Evolutionary conservation across 2,888 invertebrate species (phyloP).

Genomic region (Serripes groenlandicus): DNA sequence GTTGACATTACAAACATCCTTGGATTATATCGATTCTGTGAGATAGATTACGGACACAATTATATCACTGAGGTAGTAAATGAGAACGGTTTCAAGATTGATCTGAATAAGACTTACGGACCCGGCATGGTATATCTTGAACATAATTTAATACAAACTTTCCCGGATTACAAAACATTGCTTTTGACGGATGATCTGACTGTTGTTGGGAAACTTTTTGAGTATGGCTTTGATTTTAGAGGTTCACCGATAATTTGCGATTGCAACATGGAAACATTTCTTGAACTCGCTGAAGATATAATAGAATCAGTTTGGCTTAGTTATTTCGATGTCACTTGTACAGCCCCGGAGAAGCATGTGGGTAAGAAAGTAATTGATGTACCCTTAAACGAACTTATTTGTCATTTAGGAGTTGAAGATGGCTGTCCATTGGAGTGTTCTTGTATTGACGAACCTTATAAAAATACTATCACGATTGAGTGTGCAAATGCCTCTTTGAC

Average conservation of each 20-base stretch:
- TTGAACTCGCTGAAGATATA: constrained; percentile 29
- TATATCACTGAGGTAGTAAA: constrained; percentile 45
- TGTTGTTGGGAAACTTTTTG: constrained; percentile 33
- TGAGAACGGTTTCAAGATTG: constrained; percentile 5
- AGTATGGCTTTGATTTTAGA: constrained; percentile 50
- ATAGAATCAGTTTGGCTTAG: constrained; percentile 42
- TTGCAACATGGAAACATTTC: constrained; percentile 50
- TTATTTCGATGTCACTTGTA: constrained; percentile 46
- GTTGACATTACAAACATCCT: constrained; percentile 44
- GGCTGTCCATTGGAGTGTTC: too few species aligned
- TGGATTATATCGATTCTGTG: constrained; percentile 39
- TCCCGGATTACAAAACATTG: constrained; percentile 44
- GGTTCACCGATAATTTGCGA: constrained; percentile 47
- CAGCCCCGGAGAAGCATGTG: constrained; percentile 21
- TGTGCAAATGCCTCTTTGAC: too few species aligned
- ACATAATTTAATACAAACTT: constrained; percentile 31
- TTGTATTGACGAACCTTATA: too few species aligned
- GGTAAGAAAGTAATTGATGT: too few species aligned
- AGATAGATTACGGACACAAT: constrained; percentile 34
- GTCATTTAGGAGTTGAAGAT: too few species aligned
- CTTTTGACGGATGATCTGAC: constrained; percentile 24
- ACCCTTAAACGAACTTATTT: too few species aligned
- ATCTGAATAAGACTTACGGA: constrained; percentile 32
- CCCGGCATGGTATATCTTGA: constrained; percentile 32
- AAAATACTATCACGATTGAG: too few species aligned